Base-by-base conservation (phyloP, 2,113 vertebrate genomes). In the Melanostigma gelatinosum region DNA sequence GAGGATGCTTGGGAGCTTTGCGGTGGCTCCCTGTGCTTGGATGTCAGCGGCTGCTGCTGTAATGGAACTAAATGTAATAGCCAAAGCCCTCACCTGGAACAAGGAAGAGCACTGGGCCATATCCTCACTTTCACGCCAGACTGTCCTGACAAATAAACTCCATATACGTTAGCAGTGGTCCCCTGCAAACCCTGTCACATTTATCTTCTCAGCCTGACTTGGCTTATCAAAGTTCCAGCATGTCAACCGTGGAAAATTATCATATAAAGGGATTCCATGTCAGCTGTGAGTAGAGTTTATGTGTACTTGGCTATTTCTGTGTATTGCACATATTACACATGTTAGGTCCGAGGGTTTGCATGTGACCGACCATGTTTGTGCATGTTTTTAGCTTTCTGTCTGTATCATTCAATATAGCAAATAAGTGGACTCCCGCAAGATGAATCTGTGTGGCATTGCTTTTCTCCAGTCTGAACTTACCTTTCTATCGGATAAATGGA, bases 81-180 rank as follows among this genome's bases (percentile, higher is more conserved):
- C 76, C 15, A 20, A 82, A 69, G 71, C 83, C 52, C 70, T 90
- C 91, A 92, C 89, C 90, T 87, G 78, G 86, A 92, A 92, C 86
- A 61, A 70, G 85, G 55, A 79, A 48, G 82, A 79, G 82, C 91
- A 87, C 71, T 74, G 84, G 83, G 80, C 88, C 86, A 74, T 88
- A 79, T 90, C 88, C 83, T 79, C 86, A 84, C 89, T 89, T 89
- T 88, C 80, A 87, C 86, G 52, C 87, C 77, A 85, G 62, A 76
- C 75, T 80, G 85, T 89, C 87, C 72, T 77, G 67, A 54, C 82
- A 87, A 92, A 92, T 93, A 89, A 89, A 90, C 89, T 91, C 76
- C 40, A 68, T 84, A 77, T 74, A 82, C 78, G 84, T 85, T 81
- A 60, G 81, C 77, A 38, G 65, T 50, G 73, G 55, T 85, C 83